Percentiles rank a stretch among this genome's conserved stretches.
phyloP scores from a whole-genome alignment of 2,888 invertebrate species.

The Catocala sponsa region DNA sequence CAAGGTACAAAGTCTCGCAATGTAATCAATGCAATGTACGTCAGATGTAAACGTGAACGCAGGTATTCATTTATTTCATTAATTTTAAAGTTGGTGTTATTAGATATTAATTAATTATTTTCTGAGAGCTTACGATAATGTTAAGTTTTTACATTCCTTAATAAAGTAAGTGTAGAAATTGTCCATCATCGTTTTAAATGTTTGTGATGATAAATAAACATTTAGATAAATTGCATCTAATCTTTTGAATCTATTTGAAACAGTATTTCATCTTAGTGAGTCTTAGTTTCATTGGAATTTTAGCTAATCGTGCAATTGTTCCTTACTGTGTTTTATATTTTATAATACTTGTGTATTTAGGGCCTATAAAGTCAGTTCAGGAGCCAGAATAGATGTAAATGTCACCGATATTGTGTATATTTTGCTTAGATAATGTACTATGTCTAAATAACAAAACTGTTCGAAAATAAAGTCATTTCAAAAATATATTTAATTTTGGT shows the following conservation, averaged over 20 bases:
- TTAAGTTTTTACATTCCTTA: constrained; percentile 83
- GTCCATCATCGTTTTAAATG: constrained; percentile 29
- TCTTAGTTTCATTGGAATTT: constrained; percentile 28
- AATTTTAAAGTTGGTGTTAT: constrained; percentile 41
- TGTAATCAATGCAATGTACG: constrained; percentile 24
- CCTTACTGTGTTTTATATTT: constrained; percentile 39
- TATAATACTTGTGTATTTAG: constrained; percentile 31
- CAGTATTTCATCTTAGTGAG: constrained; percentile 43
- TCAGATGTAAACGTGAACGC: constrained; percentile 18
- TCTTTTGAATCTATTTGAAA: constrained; percentile 28
- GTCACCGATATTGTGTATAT: constrained; percentile 66
- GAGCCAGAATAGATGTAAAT: constrained; percentile 54
- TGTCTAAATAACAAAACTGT: constrained; percentile 68
- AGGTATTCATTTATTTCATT: constrained; percentile 39
- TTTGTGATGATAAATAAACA: constrained; percentile 33
- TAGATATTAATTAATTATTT: constrained; percentile 42
- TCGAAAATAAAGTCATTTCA: constrained; percentile 74
- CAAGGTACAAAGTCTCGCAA: constrained; percentile 25
- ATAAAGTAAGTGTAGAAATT: constrained; percentile 57
- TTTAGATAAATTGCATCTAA: constrained; percentile 7
- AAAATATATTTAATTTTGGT: constrained; percentile 20
- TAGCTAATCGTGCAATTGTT: constrained; percentile 43
- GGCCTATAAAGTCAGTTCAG: constrained; percentile 35
- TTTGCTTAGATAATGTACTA: constrained; percentile 67
- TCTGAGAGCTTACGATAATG: constrained; percentile 59